Base-by-base conservation (phyloP, 2,888 invertebrate species). In the Drosophila prolongata region DNA sequence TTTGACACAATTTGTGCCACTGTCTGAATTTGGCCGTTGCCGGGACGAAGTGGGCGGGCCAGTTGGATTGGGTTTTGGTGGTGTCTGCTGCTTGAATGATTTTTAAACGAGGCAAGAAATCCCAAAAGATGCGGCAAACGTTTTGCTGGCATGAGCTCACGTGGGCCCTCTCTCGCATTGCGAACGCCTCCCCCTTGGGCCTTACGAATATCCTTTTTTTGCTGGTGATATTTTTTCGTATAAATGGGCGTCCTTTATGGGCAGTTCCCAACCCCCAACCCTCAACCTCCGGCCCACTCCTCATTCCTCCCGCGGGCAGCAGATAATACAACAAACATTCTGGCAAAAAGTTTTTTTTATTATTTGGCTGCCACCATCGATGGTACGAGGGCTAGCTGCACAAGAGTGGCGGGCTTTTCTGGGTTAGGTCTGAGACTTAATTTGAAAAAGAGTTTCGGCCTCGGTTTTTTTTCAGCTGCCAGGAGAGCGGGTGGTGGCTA, bases 61-160 rank as follows among this genome's bases (percentile, higher is more conserved):
- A 42, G 62, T 57, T 55, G 46, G 75, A 47, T 35, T 47, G 52
- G 70, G 79, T 66, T 70, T 76, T 56, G 83, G 89, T 66, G 79
- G 86, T 79, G 89, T 89, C 83, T 90, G 89, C 81, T 84, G 87
- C 90, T 90, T 90, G 90, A 90, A 90, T 90, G 90, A 87, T 90
- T 90, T 89, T 90, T 89, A 90, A 90, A 85, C 89, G 85, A 87
- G 85, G 87, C 90, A 84, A 90, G 90, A 89, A 90, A 89, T 88
- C 89, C 90, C 90, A 75, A 89, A 89, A 89, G 90, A 89, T 86
- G 86, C 87, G 87, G 77, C 87, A 82, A 89, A 64, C 86, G 69
- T 75, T 88, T 89, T 77, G 75, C 74, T 88, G 80, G 87, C 83
- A 75, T 73, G 80, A 58, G 84, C 75, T 84, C 86, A 82, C 71